phyloP scores from a whole-genome alignment of 2,888 invertebrate genomes.

The Plagiodera versicolora region DNA sequence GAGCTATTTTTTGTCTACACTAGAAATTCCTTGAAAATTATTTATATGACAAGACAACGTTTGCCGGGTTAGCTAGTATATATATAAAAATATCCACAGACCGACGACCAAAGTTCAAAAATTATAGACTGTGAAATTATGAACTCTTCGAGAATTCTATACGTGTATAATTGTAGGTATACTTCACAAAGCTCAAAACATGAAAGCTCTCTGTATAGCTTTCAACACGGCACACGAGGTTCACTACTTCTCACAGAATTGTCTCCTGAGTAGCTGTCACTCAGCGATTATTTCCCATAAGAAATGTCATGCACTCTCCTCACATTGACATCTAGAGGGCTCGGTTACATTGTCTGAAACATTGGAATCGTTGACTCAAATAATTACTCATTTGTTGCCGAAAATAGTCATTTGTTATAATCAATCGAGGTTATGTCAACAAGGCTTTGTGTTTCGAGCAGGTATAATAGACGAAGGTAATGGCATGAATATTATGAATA shows the following conservation, averaged over 20 bases:
- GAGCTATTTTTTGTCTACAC: too few species aligned
- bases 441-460: conserved; percentile 38
- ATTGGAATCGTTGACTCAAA: conserved; percentile 38
- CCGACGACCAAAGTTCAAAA: too few species aligned
- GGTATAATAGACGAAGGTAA: conserved; percentile 36
- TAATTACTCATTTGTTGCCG: conserved; percentile 42
- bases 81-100: too few species aligned
- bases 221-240: not conserved
- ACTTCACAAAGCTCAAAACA: not conserved
- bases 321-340: conserved; percentile 36
- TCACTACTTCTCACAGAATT: not conserved
- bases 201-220: too few species aligned
- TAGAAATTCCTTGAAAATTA: too few species aligned
- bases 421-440: conserved; percentile 44
- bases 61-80: too few species aligned
- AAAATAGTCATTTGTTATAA: conserved; percentile 43
- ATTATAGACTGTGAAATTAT: too few species aligned
- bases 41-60: too few species aligned
- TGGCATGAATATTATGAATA: conserved; percentile 31
- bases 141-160: too few species aligned
- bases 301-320: conserved; percentile 36
- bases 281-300: conserved; percentile 38
- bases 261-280: conserved; percentile 40
- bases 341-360: conserved; percentile 38
- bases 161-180: not conserved